Evolutionary conservation across 2,888 invertebrate genomes (phyloP).

Genomic region (Diaprepes abbreviatus): DNA sequence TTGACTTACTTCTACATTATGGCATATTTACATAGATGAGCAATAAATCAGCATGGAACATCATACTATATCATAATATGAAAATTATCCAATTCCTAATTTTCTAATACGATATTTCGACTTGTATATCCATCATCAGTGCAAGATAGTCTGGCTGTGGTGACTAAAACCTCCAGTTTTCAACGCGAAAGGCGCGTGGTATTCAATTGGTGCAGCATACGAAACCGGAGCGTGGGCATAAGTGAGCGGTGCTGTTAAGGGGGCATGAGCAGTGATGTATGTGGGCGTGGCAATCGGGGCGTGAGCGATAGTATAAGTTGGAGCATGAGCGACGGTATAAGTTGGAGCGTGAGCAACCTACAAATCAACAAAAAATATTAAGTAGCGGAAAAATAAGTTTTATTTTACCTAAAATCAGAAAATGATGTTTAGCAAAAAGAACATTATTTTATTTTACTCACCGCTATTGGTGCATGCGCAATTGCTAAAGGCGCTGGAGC

Average conservation of each 20-base stretch:
- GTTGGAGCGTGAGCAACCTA: conserved; percentile 45
- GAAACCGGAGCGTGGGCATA: not conserved
- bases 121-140: conserved; percentile 19
- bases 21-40: conserved; percentile 46
- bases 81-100: conserved; percentile 3
- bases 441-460: conserved; percentile 8
- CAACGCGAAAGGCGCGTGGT: conserved; percentile 52
- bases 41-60: conserved; percentile 15
- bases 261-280: conserved; percentile 43
- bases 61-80: not conserved
- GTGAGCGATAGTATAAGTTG: conserved; percentile 20
- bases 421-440: too few relatives aligned
- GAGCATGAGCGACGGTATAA: conserved; percentile 5
- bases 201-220: conserved; percentile 36
- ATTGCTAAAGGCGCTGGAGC: conserved; percentile 51
- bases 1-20: conserved; percentile 39
- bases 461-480: conserved; percentile 41
- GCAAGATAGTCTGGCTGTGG: conserved; percentile 38
- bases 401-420: too few relatives aligned
- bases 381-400: too few relatives aligned
- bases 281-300: conserved; percentile 26
- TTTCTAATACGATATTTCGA: conserved; percentile 3
- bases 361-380: not conserved
- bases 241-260: conserved; percentile 42
- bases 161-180: conserved; percentile 38